phyloP scores from a whole-genome alignment of 2,113 vertebrate species.

The Geococcyx californianus region DNA sequence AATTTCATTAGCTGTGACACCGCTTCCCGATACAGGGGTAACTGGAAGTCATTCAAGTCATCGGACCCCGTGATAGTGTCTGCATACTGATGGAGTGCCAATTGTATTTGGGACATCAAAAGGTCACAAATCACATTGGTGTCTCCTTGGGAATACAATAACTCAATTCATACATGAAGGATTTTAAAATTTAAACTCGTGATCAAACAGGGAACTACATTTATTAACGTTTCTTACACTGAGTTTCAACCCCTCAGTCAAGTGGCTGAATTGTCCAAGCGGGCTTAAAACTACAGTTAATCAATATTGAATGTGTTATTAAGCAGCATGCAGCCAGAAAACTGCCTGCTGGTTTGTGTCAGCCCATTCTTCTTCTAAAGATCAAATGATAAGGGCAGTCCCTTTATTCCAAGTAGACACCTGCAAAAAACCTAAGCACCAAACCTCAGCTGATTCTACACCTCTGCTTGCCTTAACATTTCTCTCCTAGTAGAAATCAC shows the following conservation, averaged over 20 bases:
- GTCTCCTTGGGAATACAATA: conserved; percentile 38
- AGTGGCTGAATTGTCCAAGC: conserved; percentile 69
- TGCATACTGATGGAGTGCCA: conserved; percentile 46
- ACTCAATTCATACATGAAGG: conserved; percentile 24
- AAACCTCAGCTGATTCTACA: conserved; percentile 26
- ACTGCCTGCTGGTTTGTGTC: conserved; percentile 58
- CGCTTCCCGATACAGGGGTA: conserved; percentile 43
- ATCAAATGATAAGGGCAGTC: conserved; percentile 19
- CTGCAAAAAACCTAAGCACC: conserved; percentile 29
- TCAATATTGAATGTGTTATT: conserved; percentile 67
- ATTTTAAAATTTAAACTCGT: conserved; percentile 64
- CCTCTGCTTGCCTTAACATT: background rate
- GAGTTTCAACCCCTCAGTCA: conserved; percentile 31
- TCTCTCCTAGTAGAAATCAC: background rate
- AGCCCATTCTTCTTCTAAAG: conserved; percentile 57
- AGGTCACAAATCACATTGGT: conserved; percentile 56
- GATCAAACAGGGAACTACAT: conserved; percentile 41
- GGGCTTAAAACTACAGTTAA: conserved; percentile 67
- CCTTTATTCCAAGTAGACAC: conserved; percentile 15
- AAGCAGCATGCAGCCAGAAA: conserved; percentile 57
- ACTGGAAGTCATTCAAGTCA: conserved; percentile 75
- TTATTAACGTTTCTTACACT: conserved; percentile 57
- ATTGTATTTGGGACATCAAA: conserved; percentile 55
- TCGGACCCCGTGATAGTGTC: conserved; percentile 25
- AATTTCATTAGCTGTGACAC: conserved; percentile 73